Base-by-base conservation (phyloP, 2,888 invertebrate species). In the Tetragnatha montana region DNA sequence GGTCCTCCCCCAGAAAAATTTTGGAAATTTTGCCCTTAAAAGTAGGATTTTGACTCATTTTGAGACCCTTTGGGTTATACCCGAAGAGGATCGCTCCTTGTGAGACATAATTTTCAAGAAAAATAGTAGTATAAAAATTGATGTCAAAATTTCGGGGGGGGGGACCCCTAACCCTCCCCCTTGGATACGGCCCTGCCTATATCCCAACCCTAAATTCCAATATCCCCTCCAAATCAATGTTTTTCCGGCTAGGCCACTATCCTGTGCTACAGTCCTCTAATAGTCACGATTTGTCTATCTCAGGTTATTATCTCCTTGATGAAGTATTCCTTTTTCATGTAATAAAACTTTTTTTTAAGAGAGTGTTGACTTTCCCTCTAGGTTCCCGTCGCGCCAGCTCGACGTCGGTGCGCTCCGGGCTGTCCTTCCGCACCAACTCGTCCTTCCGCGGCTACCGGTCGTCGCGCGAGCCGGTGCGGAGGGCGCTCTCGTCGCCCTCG, bases 311-410 rank as follows among this genome's bases (percentile, higher is more conserved):
- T 69, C 7, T 69, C 21, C 14, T 1, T 73, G 21, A 8, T 8
- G 8, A 21, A 1, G 14, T 73, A 2, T 21, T 22, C 8, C 6
- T 6, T 7, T 21, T 21, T 73, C 10, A 8, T 0, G 17, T 1
- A 21, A 8, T 47, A 19, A 49, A 1, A 78, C 50, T 50, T 1
- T 35, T 1, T 35, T 2, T 4, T 35, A 35, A 35, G 2, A 1
- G 35, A 35, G 35, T 0, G 17, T 8, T 0, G 71, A 10, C 6
- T 14, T 47, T 1, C 69, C n/a, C n/a, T n/a, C n/a, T n/a, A 92
- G 92, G 90, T 75, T 92, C 91, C 68, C 91, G 92, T 19, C 86
- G 92, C 8, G 88, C 91, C 19, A 91, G 91, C 49, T 90, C 91
- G 12, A 85, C 91, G 17, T 91, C 92, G 17, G 83, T 91, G 74